phyloP scores from a whole-genome alignment of 2,888 invertebrate species.

The Atethmia centrago region DNA sequence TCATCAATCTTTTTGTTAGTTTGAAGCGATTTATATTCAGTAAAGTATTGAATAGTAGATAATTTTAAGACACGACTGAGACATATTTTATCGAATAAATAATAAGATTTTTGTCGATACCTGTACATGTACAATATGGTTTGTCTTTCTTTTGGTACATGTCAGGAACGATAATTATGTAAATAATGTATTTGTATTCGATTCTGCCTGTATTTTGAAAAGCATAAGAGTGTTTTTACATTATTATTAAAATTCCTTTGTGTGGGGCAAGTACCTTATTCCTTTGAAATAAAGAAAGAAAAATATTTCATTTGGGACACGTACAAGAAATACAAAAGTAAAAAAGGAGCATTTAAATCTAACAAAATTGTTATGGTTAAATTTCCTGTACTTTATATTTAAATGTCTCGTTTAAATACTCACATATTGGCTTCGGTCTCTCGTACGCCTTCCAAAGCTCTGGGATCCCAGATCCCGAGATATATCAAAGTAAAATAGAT shows the following conservation, averaged over 20 bases:
- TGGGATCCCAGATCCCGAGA: no score
- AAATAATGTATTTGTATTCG: slow-evolving; percentile 3
- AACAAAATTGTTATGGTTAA: no score
- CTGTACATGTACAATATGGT: not conserved
- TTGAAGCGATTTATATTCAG: not conserved
- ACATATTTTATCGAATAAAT: not conserved
- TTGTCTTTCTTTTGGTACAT: slow-evolving; percentile 5
- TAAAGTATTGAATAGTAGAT: not conserved
- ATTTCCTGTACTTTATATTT: not conserved
- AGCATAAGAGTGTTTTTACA: not conserved
- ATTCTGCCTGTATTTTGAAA: not conserved
- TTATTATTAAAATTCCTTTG: not conserved
- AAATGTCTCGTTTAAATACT: not conserved
- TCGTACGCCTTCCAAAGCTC: no score
- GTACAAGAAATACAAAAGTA: no score
- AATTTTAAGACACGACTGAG: no score
- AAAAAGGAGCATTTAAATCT: no score
- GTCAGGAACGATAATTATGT: not conserved
- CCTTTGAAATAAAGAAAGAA: no score
- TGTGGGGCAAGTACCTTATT: not conserved
- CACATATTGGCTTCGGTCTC: no score
- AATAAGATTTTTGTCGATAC: not conserved
- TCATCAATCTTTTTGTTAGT: not conserved
- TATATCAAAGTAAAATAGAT: no score
- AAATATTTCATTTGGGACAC: no score